Base-by-base conservation (phyloP, 1,140 invertebrate species). In the Rhynchophorus ferrugineus region DNA sequence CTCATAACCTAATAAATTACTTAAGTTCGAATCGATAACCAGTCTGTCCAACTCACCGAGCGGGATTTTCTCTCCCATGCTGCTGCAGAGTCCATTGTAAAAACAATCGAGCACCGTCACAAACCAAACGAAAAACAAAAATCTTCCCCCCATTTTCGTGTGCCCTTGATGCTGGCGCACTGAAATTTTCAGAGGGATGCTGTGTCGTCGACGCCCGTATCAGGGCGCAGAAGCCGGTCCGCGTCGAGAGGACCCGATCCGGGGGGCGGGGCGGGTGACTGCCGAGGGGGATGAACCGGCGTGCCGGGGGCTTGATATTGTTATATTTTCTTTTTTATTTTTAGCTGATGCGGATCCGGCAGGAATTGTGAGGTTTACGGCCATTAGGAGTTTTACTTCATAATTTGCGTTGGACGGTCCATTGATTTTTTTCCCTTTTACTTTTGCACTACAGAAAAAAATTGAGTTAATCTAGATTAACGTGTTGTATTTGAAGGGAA, bases 21-120 rank as follows among this genome's bases (percentile, higher is more conserved):
- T n/a, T n/a, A n/a, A n/a, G n/a, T n/a, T n/a, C n/a, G n/a, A n/a
- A n/a, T n/a, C n/a, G n/a, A n/a, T n/a, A n/a, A n/a, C n/a, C n/a
- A n/a, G n/a, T n/a, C n/a, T n/a, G n/a, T n/a, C n/a, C n/a, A n/a
- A 34, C 64, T 65, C 56, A 69, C 67, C 67, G 49, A 69, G 49
- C 9, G 67, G 67, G 39, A 69, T 67, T 58, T 69, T 69, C 39
- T 69, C 67, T 16, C 60, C 57, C 54, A 60, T 11, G 58, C 61
- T 24, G 39, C 58, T 22, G 48, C 57, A 34, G 16, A 19, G 17
- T 7, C 9, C 11, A 11, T 9, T 29, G 5, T 2, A 37, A 39
- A 14, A 3, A 3, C 38, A 47, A 44, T 21, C n/a, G 19, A 54
- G 11, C 13, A 36, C 11, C 5, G 24, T 29, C 5, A 29, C n/a